Evolutionary conservation across 92 coral and sea anemone genomes (phyloP).

Genomic region (Epizoanthus scotinus): DNA sequence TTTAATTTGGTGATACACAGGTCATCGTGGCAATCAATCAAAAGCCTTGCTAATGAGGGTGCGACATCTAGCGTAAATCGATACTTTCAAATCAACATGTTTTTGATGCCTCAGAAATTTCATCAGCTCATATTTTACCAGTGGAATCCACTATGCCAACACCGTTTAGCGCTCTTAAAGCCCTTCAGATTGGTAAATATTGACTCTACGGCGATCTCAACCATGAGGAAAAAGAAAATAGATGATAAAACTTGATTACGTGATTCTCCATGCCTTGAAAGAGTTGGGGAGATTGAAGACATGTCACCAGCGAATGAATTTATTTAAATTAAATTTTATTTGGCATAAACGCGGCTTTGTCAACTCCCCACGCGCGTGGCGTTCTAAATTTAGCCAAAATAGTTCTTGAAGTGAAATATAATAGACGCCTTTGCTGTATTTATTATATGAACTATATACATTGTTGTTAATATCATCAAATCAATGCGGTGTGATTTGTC

Average conservation of each 20-base stretch:
- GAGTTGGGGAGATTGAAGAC: not conserved
- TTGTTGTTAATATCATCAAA: constrained; percentile 35
- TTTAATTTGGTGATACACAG: not conserved
- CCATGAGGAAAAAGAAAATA: not conserved
- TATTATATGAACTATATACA: not conserved
- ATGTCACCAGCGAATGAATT: constrained; percentile 22
- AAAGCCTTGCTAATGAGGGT: constrained; percentile 38
- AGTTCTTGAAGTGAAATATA: constrained; percentile 43
- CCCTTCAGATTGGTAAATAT: constrained; percentile 29
- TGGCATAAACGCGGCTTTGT: constrained; percentile 34
- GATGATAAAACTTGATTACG: constrained; percentile 2
- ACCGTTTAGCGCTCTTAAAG: constrained; percentile 35
- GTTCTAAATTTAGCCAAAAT: constrained; percentile 40
- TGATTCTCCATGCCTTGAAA: not conserved
- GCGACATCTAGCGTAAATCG: constrained; percentile 20
- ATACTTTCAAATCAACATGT: constrained; percentile 31
- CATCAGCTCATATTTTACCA: constrained; percentile 42
- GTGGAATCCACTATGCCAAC: constrained; percentile 31
- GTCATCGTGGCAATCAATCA: constrained; percentile 20
- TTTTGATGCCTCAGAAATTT: constrained; percentile 13
- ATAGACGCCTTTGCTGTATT: constrained; percentile 8
- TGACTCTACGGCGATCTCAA: constrained; percentile 13
- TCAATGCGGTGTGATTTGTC: constrained; percentile 27
- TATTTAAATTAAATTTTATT: constrained; percentile 33
- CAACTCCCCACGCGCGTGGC: constrained; percentile 31